A percentile compares a stretch with the other conserved stretches of the same genome.
These are phyloP conservation scores for Prenolepis imparis DNA, from an alignment of 2,888 invertebrate genomes.

Conservation along the genomic window DNA sequence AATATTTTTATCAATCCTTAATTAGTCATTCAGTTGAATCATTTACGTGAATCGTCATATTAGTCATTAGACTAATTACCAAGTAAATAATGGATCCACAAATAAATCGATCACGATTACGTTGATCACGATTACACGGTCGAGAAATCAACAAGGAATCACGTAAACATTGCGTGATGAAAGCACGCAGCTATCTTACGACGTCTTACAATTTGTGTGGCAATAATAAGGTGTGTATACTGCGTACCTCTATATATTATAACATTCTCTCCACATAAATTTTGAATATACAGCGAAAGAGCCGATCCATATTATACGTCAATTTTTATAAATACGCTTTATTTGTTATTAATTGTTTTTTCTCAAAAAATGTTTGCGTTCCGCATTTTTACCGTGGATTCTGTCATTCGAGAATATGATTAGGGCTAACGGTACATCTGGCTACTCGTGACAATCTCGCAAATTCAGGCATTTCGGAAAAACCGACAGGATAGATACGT, in stretches of 20 bases:
- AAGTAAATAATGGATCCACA: background rate
- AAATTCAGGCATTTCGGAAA: slow-evolving; percentile 72
- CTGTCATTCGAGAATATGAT: background rate
- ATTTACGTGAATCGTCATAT: background rate
- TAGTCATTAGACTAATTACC: background rate
- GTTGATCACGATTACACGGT: background rate
- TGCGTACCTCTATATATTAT: background rate
- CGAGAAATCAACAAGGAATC: slow-evolving; percentile 2
- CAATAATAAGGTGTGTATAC: background rate
- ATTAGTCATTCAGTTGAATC: background rate
- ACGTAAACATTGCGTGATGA: slow-evolving; percentile 33
- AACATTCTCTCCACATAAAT: background rate
- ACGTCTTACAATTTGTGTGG: background rate
- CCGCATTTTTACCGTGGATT: background rate
- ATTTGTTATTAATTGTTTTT: background rate
- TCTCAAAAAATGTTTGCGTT: background rate
- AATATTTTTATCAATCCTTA: background rate
- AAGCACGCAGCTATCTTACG: slow-evolving; percentile 3
- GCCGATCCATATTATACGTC: background rate
- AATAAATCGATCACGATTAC: slow-evolving; percentile 1
- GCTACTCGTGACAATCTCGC: slow-evolving; percentile 29
- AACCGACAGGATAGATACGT: slow-evolving; percentile 49
- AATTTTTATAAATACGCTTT: background rate
- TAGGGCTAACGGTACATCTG: slow-evolving; percentile 26
- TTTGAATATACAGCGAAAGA: background rate